Evolutionary conservation across 2,797 vertebrate genomes (phyloP).

Genomic region (Macropus fuliginosus): DNA sequence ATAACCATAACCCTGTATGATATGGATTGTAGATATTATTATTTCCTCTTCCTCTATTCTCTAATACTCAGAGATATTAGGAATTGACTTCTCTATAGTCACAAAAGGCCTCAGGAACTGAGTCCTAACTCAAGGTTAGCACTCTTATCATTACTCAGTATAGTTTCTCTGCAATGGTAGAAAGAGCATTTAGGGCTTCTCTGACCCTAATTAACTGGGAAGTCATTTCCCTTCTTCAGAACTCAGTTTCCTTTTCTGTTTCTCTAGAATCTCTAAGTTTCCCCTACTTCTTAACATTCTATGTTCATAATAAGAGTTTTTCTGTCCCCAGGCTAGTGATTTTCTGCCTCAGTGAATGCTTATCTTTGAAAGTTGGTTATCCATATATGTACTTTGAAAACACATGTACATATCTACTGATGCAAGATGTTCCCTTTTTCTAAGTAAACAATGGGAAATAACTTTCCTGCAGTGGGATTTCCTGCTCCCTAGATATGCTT

Average conservation of each 20-base stretch:
- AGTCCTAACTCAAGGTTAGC: background rate
- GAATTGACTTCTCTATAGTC: background rate
- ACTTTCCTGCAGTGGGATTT: constrained; percentile 77
- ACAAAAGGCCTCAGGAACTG: background rate
- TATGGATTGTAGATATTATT: background rate
- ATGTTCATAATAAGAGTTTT: background rate
- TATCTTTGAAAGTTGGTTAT: constrained; percentile 50
- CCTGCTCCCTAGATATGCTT: constrained; percentile 73
- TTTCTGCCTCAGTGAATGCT: background rate
- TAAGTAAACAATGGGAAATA: constrained; percentile 76
- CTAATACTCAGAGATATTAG: background rate
- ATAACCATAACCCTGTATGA: background rate
- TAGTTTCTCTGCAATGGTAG: background rate
- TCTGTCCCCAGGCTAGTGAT: constrained; percentile 12
- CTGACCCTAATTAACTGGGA: background rate
- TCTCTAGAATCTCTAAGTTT: background rate
- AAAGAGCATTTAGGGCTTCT: background rate
- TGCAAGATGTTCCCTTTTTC: constrained; percentile 25
- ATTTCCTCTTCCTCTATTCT: background rate
- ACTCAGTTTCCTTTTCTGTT: background rate
- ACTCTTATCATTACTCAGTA: background rate
- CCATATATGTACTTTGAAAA: background rate
- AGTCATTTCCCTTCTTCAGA: background rate
- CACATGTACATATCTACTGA: constrained; percentile 38
- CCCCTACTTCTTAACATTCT: background rate